Conservation (phyloP, 1,140 invertebrate species). For the Drosophila neocordata region DNA sequence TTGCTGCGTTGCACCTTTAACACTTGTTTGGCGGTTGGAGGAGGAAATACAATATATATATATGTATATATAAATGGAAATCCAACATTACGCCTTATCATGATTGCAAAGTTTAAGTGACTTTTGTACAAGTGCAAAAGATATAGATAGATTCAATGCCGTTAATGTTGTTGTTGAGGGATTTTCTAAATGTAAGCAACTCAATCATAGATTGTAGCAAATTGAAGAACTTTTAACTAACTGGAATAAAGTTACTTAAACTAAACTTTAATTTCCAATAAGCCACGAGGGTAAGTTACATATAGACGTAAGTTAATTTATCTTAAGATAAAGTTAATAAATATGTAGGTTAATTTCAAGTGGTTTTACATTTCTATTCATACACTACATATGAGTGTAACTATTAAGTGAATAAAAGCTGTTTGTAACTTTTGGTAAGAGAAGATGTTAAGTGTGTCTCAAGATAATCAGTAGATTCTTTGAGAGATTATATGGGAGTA, state of each 20-base stretch:
- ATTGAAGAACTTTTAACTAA: not conserved
- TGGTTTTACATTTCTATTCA: too few relatives aligned
- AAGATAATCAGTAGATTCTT: too few relatives aligned
- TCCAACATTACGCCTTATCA: constrained; percentile 80
- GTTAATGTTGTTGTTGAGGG: constrained; percentile 28
- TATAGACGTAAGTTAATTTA: not conserved
- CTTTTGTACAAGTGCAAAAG: constrained; percentile 72
- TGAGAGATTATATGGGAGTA: too few relatives aligned
- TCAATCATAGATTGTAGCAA: constrained; percentile 51
- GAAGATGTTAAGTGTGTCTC: too few relatives aligned
- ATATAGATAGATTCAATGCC: constrained; percentile 38
- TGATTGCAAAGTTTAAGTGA: constrained; percentile 82
- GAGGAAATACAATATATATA: constrained; percentile 11
- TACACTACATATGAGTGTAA: too few relatives aligned
- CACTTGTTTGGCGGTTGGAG: constrained; percentile 44
- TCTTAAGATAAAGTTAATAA: too few relatives aligned
- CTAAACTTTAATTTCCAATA: not conserved
- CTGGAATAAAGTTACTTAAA: not conserved
- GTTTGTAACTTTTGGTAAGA: too few relatives aligned
- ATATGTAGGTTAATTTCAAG: too few relatives aligned
- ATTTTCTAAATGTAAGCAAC: constrained; percentile 58
- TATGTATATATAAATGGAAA: constrained; percentile 76
- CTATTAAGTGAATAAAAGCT: too few relatives aligned
- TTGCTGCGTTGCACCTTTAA: constrained; percentile 63
- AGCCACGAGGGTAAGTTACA: not conserved